Conservation (phyloP, 2,113 vertebrate species). For the Muntiacus muntjak region DNA sequence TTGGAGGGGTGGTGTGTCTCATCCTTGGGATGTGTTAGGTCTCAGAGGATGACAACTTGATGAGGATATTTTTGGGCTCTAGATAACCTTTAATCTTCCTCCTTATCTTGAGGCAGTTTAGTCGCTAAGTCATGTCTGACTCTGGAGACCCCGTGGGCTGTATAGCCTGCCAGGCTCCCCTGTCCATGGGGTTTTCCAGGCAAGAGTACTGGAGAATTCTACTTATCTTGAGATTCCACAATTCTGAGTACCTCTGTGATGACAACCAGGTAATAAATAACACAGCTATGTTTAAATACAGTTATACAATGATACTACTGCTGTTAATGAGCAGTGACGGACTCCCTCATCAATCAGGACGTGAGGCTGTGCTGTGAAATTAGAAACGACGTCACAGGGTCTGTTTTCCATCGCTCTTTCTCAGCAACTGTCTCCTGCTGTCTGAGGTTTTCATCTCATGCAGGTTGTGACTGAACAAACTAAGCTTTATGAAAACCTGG, state of each 20-base stretch:
- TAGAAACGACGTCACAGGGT: background rate
- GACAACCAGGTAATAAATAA: conserved; percentile 36
- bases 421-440: background rate
- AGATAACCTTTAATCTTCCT: conserved; percentile 24
- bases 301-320: background rate
- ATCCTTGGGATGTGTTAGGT: background rate
- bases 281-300: background rate
- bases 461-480: background rate
- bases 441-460: background rate
- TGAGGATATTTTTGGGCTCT: background rate
- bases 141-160: background rate
- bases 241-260: conserved; percentile 24
- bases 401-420: background rate
- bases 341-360: conserved; percentile 32
- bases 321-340: background rate
- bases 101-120: background rate
- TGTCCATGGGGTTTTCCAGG: background rate
- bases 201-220: background rate
- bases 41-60: background rate
- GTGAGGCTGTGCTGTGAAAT: background rate
- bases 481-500: background rate
- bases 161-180: background rate
- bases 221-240: conserved; percentile 26
- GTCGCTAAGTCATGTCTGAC: background rate
- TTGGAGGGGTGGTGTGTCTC: background rate